Conservation (phyloP, 2,113 vertebrate species). For the Asarcornis scutulata region DNA sequence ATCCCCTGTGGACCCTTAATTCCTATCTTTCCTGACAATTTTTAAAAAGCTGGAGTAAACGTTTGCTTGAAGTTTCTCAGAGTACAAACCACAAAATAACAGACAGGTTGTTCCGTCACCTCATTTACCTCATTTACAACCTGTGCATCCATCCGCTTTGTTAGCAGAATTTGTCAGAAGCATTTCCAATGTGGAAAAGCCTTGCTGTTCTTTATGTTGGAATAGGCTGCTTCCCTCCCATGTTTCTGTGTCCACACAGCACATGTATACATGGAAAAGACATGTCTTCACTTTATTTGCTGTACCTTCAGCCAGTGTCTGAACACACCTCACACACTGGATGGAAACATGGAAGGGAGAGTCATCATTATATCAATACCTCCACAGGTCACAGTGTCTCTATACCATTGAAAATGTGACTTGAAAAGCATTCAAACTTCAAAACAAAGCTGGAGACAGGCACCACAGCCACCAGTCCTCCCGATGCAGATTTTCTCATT, state of each 20-base stretch:
- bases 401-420: background rate
- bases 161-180: background rate
- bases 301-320: background rate
- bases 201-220: background rate
- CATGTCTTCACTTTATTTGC: background rate
- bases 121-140: background rate
- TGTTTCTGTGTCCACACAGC: background rate
- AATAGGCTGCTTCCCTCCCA: background rate
- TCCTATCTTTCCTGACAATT: background rate
- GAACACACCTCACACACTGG: background rate
- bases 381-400: background rate
- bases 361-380: background rate
- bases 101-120: background rate
- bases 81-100: background rate
- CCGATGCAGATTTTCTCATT: background rate
- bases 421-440: background rate
- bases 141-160: background rate
- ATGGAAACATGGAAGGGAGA: background rate
- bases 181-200: background rate
- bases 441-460: background rate
- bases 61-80: background rate
- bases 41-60: background rate
- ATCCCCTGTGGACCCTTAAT: background rate
- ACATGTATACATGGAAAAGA: background rate
- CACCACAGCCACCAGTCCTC: background rate